phyloP scores from a whole-genome alignment of 2,888 invertebrate species.

The Tachystola acroxantha region DNA sequence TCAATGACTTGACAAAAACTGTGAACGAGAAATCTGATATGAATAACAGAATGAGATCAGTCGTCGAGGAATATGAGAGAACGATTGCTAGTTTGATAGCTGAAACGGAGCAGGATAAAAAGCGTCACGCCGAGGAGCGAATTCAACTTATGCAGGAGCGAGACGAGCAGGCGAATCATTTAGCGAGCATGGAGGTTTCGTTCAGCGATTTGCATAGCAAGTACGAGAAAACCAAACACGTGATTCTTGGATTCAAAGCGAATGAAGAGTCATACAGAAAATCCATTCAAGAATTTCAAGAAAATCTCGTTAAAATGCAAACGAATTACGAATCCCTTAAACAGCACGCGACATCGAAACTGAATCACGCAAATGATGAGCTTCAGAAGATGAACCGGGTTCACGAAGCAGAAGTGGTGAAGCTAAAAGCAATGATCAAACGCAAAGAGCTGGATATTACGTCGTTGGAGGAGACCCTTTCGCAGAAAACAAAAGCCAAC shows the following conservation, averaged over 20 bases:
- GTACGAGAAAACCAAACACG: slow-evolving; percentile 82
- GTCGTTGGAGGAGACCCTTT: slow-evolving; percentile 88
- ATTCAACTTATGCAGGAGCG: slow-evolving; percentile 74
- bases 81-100: slow-evolving; percentile 86
- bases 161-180: slow-evolving; percentile 79
- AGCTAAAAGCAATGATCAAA: slow-evolving; percentile 90
- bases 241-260: slow-evolving; percentile 72
- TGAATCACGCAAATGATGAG: slow-evolving; percentile 87
- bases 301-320: slow-evolving; percentile 84
- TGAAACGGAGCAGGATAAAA: slow-evolving; percentile 83
- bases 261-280: slow-evolving; percentile 83
- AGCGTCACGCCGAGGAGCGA: slow-evolving; percentile 74
- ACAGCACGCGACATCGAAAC: slow-evolving; percentile 92
- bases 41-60: slow-evolving; percentile 79
- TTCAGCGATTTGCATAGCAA: slow-evolving; percentile 81
- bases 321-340: slow-evolving; percentile 91
- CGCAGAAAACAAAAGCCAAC: slow-evolving; percentile 94
- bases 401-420: slow-evolving; percentile 89
- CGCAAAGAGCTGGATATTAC: slow-evolving; percentile 91
- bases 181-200: slow-evolving; percentile 80
- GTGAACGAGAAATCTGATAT: slow-evolving; percentile 60
- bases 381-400: slow-evolving; percentile 84
- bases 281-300: slow-evolving; percentile 83
- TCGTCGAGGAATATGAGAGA: slow-evolving; percentile 88
- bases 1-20: slow-evolving; percentile 55